Percentiles rank a stretch among this genome's conserved stretches.
Evolutionary conservation across 2,888 invertebrate species (phyloP).

Genomic region (Latrodectus hesperus): DNA sequence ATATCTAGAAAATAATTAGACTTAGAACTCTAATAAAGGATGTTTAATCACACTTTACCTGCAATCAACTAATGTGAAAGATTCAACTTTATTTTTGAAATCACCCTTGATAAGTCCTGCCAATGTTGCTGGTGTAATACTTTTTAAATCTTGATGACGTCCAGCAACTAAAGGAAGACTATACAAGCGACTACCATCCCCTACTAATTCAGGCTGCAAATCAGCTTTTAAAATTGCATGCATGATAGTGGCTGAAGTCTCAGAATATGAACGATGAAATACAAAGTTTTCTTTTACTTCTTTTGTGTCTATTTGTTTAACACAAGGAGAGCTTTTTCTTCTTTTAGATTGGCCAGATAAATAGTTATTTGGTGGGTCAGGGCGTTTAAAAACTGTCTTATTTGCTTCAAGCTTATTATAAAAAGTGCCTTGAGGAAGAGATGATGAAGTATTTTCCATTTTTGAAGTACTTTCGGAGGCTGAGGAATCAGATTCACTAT

Average conservation of each 20-base stretch:
- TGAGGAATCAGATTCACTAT: constrained; percentile 6
- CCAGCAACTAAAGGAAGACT: constrained; percentile 63
- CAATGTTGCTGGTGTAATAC: constrained; percentile 58
- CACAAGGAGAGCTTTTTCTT: constrained; percentile 73
- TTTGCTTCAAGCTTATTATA: neutral
- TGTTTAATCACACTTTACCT: constrained; percentile 72
- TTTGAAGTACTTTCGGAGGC: neutral
- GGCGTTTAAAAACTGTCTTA: constrained; percentile 79
- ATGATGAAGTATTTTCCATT: neutral
- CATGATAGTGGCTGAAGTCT: constrained; percentile 56
- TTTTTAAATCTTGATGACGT: constrained; percentile 64
- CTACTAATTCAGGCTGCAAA: constrained; percentile 55
- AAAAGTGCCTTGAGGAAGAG: neutral
- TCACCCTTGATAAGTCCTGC: constrained; percentile 47
- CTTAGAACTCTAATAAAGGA: neutral
- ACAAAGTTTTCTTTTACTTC: neutral
- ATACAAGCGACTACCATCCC: constrained; percentile 49
- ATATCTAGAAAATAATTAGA: neutral
- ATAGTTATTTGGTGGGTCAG: constrained; percentile 80
- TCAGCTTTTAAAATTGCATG: constrained; percentile 54
- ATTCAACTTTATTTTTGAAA: constrained; percentile 76
- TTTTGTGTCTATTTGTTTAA: neutral
- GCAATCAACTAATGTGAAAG: constrained; percentile 91
- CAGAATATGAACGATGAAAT: constrained; percentile 43
- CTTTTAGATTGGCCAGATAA: constrained; percentile 77